phyloP scores from a whole-genome alignment of 2,797 vertebrate species.

The Onychomys torridus region DNA sequence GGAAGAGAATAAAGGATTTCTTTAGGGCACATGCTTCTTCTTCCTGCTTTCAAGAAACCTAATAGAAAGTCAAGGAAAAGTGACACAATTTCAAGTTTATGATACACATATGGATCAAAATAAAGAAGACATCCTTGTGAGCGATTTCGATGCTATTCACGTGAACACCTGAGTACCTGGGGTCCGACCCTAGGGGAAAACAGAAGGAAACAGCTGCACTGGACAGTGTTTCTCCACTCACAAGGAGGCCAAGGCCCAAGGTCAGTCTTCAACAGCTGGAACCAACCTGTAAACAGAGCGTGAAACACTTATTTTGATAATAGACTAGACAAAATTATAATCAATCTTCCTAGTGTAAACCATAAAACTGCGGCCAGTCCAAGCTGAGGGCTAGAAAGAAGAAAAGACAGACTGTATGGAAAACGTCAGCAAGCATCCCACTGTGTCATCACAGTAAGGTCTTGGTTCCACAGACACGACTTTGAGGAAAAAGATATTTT shows the following conservation, averaged over 20 bases:
- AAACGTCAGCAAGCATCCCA: not conserved
- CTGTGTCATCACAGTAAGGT: not conserved
- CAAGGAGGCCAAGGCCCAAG: not conserved
- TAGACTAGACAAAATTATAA: not conserved
- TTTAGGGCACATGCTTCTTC: not conserved
- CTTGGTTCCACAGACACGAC: not conserved
- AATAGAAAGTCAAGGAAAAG: not conserved
- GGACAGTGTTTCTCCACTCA: not conserved
- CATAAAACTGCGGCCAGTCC: constrained; percentile 1
- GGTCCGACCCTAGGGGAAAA: not conserved
- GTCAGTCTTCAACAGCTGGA: not conserved
- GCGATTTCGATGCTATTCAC: not conserved
- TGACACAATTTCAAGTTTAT: not conserved
- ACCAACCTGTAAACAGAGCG: not conserved
- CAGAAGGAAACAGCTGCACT: not conserved
- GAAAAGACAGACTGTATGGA: not conserved
- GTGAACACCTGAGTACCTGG: too few relatives aligned
- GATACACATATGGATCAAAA: not conserved
- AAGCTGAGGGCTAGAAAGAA: not conserved
- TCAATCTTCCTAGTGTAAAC: not conserved
- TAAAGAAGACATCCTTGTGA: not conserved
- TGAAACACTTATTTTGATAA: constrained; percentile 29
- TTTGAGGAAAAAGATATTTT: constrained; percentile 16
- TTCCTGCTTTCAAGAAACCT: not conserved
- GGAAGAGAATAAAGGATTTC: not conserved